A percentile compares a stretch with the other conserved stretches of the same genome.
Evolutionary conservation across 2,888 invertebrate species (phyloP).

Genomic region (Sphinx pinastri): DNA sequence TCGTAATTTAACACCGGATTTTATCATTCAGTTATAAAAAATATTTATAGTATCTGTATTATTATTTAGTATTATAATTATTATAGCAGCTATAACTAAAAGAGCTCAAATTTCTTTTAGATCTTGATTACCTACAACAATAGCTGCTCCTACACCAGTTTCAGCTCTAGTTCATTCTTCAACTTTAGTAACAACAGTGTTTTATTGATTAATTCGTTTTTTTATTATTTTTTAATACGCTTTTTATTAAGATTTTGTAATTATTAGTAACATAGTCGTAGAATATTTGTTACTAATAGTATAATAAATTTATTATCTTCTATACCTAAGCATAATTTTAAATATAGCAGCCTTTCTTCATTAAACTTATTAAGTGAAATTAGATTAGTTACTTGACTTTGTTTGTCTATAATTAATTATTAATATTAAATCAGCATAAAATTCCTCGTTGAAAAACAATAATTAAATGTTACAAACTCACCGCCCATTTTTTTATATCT

Average conservation of each 20-base stretch:
- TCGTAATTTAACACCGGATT: no score
- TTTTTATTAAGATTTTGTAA: conserved; percentile 77
- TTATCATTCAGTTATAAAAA: no score
- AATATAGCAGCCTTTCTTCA: no score
- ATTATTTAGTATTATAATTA: conserved; percentile 63
- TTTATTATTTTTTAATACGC: conserved; percentile 67
- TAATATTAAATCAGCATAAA: no score
- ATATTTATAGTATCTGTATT: no score
- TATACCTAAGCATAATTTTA: no score
- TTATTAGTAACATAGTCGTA: conserved; percentile 68
- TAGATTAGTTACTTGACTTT: no score
- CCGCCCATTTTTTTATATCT: conserved; percentile 32
- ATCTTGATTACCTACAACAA: conserved; percentile 89
- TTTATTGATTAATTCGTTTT: conserved; percentile 90
- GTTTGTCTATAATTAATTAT: no score
- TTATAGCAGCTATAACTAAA: conserved; percentile 87
- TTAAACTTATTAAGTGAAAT: no score
- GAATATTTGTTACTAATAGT: no score
- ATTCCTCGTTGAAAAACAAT: no score
- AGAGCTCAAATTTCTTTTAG: conserved; percentile 93
- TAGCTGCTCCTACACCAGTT: conserved; percentile 90
- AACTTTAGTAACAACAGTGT: conserved; percentile 90
- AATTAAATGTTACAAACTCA: background rate
- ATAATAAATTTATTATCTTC: no score
- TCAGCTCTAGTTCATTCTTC: conserved; percentile 91